Conservation (phyloP, 2,797 vertebrate species). For the Bradypus variegatus region DNA sequence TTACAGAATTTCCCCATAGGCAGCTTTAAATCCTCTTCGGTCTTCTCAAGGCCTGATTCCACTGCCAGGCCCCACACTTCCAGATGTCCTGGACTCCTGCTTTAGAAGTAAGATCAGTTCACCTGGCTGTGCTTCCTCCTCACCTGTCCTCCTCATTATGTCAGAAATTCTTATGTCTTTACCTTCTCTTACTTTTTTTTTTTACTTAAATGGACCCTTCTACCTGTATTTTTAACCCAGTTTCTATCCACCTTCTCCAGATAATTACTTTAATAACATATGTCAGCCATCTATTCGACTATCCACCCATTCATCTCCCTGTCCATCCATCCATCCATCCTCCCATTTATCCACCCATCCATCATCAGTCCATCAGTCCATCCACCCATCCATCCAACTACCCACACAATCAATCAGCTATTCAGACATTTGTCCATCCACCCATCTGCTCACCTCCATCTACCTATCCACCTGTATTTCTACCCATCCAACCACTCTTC, state of each 20-base stretch:
- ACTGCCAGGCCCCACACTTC: background rate
- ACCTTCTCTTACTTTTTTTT: background rate
- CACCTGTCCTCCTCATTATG: background rate
- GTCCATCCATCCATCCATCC: background rate
- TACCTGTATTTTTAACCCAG: background rate
- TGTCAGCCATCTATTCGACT: accelerated
- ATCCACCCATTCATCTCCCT: no score
- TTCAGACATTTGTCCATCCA: background rate
- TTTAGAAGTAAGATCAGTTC: background rate
- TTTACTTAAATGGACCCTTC: background rate
- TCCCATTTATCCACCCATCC: background rate
- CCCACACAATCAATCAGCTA: accelerated
- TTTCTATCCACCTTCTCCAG: background rate
- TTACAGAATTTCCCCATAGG: background rate
- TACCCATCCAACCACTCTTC: no score
- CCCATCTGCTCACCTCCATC: background rate
- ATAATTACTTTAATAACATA: background rate
- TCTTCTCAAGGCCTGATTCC: background rate
- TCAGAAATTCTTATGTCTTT: background rate
- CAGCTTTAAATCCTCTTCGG: background rate
- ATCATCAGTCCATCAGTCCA: background rate
- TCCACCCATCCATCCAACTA: no score
- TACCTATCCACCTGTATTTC: background rate
- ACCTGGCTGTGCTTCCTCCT: background rate
- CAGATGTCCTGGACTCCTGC: background rate